These are phyloP conservation scores for Lytechinus variegatus DNA, from an alignment of 35 echinoderm and acorn worm species.

Conservation along the genomic window DNA sequence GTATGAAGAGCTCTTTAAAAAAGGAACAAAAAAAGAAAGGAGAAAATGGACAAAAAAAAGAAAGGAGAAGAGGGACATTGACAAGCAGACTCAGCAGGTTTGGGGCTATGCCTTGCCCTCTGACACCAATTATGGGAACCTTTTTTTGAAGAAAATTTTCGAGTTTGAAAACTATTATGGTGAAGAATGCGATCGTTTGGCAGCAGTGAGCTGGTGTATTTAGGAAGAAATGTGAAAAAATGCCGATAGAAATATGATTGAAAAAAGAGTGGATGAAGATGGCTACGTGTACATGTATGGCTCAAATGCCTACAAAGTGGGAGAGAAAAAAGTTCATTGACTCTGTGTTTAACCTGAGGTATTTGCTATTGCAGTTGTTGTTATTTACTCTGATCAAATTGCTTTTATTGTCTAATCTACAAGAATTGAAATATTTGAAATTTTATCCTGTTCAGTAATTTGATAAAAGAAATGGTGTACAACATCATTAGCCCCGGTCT, in stretches of 20 bases:
- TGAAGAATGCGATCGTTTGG: not conserved
- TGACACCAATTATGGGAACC: not conserved
- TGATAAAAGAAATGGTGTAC: too few relatives aligned
- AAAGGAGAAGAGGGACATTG: not conserved
- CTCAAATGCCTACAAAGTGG: too few relatives aligned
- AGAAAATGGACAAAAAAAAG: not conserved
- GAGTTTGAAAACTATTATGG: not conserved
- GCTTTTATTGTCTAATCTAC: too few relatives aligned
- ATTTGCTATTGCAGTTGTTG: too few relatives aligned
- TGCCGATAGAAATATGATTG: not conserved
- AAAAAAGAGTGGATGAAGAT: not conserved
- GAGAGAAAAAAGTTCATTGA: too few relatives aligned
- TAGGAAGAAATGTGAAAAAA: not conserved
- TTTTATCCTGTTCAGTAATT: too few relatives aligned
- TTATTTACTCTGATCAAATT: too few relatives aligned
- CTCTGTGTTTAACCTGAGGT: too few relatives aligned
- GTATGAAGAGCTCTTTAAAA: too few relatives aligned
- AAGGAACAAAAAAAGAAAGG: not conserved
- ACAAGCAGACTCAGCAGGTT: not conserved
- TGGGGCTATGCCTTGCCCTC: not conserved
- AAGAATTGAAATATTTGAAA: too few relatives aligned
- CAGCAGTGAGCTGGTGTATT: not conserved
- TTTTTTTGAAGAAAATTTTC: not conserved
- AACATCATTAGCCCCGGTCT: too few relatives aligned
- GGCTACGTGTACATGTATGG: too few relatives aligned